Evolutionary conservation across 2,888 invertebrate genomes (phyloP).

Genomic region (Leptothorax acervorum): DNA sequence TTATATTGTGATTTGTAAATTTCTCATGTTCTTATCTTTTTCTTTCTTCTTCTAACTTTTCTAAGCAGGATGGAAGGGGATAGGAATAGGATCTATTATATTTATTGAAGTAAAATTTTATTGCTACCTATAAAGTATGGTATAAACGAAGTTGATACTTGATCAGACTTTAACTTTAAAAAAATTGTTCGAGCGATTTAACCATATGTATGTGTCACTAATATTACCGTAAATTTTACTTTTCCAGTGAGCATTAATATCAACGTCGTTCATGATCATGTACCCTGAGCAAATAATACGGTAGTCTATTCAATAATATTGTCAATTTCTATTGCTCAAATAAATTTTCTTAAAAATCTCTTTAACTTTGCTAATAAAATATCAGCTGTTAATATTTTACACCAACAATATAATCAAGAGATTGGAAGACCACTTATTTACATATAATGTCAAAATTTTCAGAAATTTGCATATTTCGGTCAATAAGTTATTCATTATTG

Average conservation of each 20-base stretch:
- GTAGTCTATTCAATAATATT: not conserved
- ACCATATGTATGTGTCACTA: not conserved
- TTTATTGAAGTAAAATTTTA: constrained; percentile 75
- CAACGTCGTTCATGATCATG: constrained; percentile 53
- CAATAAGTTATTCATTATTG: not conserved
- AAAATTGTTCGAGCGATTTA: constrained; percentile 10
- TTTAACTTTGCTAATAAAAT: not conserved
- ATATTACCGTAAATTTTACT: not conserved
- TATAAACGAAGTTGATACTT: constrained; percentile 59
- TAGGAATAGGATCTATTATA: constrained; percentile 78
- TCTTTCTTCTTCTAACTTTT: constrained; percentile 76
- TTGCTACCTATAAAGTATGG: constrained; percentile 34
- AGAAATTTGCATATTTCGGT: not conserved
- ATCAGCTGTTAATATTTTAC: constrained; percentile 10
- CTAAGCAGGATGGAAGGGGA: constrained; percentile 82
- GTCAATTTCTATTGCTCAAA: not conserved
- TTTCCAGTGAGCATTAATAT: constrained; percentile 18
- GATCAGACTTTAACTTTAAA: constrained; percentile 3
- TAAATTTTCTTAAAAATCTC: not conserved
- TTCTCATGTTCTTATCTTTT: constrained; percentile 69
- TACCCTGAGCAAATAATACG: constrained; percentile 25
- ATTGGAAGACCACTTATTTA: not conserved
- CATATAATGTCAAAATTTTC: constrained; percentile 2
- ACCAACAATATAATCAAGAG: not conserved
- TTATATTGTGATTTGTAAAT: constrained; percentile 58